Base-by-base conservation (phyloP, 2,888 invertebrate genomes). In the Aleiodes alternator region DNA sequence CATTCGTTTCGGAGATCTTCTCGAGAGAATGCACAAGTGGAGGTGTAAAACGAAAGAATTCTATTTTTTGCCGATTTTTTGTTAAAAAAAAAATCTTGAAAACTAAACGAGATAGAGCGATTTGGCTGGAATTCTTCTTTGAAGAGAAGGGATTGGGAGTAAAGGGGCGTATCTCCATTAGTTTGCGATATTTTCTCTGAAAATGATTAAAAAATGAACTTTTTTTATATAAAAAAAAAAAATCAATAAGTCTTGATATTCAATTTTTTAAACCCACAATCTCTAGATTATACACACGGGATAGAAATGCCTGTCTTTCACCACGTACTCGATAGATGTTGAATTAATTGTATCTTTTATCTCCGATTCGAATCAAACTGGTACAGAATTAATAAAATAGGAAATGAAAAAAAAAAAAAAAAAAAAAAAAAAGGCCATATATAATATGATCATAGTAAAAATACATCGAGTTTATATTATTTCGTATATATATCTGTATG, bases 401-500 rank as follows among this genome's bases (percentile, higher is more conserved):
- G 64, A 23, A 29, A 69, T 66, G n/a, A n/a, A n/a, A n/a, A n/a
- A n/a, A n/a, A n/a, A n/a, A 61, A 64, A 64, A 43, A 43, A 11
- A 9, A 23, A 76, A 69, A 29, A 69, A 72, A 61, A 48, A 64
- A 48, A 43, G 6, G 16, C 29, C 16, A 43, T 59, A 74, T 74
- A 56, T 51, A 55, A 34, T 53, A 51, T 34, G 38, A 68, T 72
- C 48, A 66, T 43, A 61, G 43, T 69, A 57, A 61, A 59, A 72
- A 51, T 57, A 56, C 53, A 66, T 55, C 23, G 11, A n/a, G 76
- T 82, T 80, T 82, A 85, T 85, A 86, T 84, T 83, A 83, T 84
- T 84, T 82, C 74, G 79, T 34, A 34, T 34, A 23, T 75, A 66
- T 77, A 59, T 29, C n/a, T 69, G 29, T 73, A 34, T 70, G 59